phyloP scores from a whole-genome alignment of 2,888 invertebrate species.

The Microplitis deprimator region DNA sequence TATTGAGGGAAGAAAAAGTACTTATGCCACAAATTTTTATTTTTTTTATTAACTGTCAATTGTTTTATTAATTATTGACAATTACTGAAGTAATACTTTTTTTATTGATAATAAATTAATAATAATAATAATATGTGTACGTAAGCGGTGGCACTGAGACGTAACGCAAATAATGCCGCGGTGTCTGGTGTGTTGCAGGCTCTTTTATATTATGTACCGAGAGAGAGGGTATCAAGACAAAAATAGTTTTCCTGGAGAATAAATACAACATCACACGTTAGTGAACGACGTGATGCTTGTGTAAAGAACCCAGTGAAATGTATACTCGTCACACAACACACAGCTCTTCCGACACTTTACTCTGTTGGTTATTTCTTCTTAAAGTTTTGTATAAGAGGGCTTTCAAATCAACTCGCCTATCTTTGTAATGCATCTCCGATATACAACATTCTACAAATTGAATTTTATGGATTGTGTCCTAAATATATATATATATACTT shows the following conservation, averaged over 20 bases:
- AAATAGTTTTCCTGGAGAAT: constrained; percentile 28
- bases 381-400: background rate
- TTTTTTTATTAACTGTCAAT: background rate
- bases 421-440: background rate
- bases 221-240: constrained; percentile 7
- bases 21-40: background rate
- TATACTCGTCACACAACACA: background rate
- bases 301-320: background rate
- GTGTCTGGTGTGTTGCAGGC: background rate
- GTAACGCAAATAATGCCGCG: background rate
- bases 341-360: background rate
- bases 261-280: background rate
- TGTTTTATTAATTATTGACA: background rate
- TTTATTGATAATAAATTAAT: background rate
- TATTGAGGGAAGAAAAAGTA: background rate
- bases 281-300: constrained; percentile 5
- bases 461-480: background rate
- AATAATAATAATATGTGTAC: background rate
- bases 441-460: background rate
- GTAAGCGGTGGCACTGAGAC: background rate
- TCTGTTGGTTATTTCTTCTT: constrained; percentile 1
- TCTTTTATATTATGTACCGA: background rate
- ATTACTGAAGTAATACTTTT: background rate
- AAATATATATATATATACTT: background rate
- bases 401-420: constrained; percentile 16